Evolutionary conservation across 1,140 invertebrate species (phyloP), one percentile per base, ranked within the genome.

Genomic region (Solen grandis): DNA sequence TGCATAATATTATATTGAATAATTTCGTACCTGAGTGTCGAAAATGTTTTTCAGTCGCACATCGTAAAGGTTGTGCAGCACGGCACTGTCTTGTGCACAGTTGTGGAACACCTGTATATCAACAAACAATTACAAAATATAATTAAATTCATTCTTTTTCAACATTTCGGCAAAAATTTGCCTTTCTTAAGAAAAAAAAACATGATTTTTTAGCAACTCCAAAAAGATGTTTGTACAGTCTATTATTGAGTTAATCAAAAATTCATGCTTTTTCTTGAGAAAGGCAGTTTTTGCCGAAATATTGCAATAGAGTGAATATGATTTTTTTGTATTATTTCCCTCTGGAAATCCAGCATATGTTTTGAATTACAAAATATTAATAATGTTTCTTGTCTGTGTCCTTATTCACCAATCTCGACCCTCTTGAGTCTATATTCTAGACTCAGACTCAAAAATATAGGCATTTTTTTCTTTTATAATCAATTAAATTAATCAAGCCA

Each of bases 91-190:
- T 19, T 60, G 69, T 16, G 50, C 74, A 25, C 77, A 75, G 55
- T 84, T 75, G 72, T 84, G 83, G 38, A 86, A 74, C n/a, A 86
- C 83, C 85, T 86, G 52, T 33, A 69, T 22, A 62, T 62, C 27
- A 5, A 57, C 29, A n/a, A 54, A 36, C 22, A 25, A 41, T 62
- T 38, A 10, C 50, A 52, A 55, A 52, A 25, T 52, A 14, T n/a
- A n/a, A n/a, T n/a, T n/a, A n/a, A n/a, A n/a, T n/a, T n/a, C n/a
- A n/a, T n/a, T n/a, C n/a, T n/a, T n/a, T n/a, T n/a, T n/a, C n/a
- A n/a, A n/a, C n/a, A n/a, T n/a, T n/a, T n/a, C n/a, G n/a, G n/a
- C n/a, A n/a, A n/a, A n/a, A n/a, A n/a, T n/a, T n/a, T n/a, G n/a
- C n/a, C n/a, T n/a, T n/a, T n/a, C n/a, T n/a, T n/a, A n/a, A n/a